phyloP scores from a whole-genome alignment of 1,140 invertebrate species.

The Octopus bimaculoides region DNA sequence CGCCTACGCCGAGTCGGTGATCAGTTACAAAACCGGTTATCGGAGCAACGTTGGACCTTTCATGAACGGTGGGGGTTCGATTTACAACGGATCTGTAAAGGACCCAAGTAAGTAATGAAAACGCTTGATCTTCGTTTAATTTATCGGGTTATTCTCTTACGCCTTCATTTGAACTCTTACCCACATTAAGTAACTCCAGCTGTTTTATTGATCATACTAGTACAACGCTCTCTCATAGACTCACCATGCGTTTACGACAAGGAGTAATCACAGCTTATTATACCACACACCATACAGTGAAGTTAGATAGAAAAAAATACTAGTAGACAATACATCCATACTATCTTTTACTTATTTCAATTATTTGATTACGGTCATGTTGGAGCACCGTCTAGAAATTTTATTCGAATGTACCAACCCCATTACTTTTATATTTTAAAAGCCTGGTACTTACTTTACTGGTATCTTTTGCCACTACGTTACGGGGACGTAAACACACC shows the following conservation, averaged over 20 bases:
- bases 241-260: not conserved
- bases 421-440: too few species aligned
- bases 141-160: not conserved
- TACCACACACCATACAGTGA: not conserved
- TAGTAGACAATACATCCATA: too few species aligned
- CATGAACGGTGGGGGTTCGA: slow-evolving; percentile 42
- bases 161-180: not conserved
- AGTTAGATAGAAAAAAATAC: not conserved
- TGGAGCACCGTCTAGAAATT: too few species aligned
- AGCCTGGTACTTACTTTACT: too few species aligned
- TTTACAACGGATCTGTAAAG: slow-evolving; percentile 44
- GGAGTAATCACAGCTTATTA: not conserved
- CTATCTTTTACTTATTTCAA: too few species aligned
- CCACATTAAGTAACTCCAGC: not conserved
- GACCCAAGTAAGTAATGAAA: slow-evolving; percentile 36
- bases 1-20: slow-evolving; percentile 62
- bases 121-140: not conserved
- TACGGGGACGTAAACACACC: too few species aligned
- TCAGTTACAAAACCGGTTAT: slow-evolving; percentile 40
- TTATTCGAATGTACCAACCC: too few species aligned
- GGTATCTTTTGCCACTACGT: too few species aligned
- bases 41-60: slow-evolving; percentile 74
- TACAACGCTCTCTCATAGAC: not conserved
- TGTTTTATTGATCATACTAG: not conserved
- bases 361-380: too few species aligned